Base-by-base conservation (phyloP, 2,797 vertebrate species). In the Loris lydekkerianus region DNA sequence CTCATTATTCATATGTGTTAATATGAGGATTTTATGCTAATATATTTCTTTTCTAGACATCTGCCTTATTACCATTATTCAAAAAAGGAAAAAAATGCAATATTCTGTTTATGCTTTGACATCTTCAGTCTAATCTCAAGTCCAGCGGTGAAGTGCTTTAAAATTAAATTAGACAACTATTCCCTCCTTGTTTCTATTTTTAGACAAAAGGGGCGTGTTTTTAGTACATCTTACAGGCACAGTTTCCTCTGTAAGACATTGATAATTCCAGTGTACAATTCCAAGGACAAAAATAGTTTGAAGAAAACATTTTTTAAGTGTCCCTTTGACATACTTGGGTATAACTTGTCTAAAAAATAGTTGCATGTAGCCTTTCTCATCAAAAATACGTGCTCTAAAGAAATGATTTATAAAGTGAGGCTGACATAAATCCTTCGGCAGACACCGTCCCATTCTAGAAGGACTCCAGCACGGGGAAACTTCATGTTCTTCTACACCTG, bases 61-160 rank as follows among this genome's bases (percentile, higher is more conserved):
- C 43, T 78, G 9, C 27, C 7, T 31, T 56, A 53, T 72, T 91
- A 78, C 10, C 87, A 82, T 9, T 40, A 23, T 75, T 89, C 56
- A 3, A 27, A 80, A 95, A 88, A 53, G 10, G 43, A 72, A 80
- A 46, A 83, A 83, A 81, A 40, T 53, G 4, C 0, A 86, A 46
- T 93, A 29, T 83, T 86, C 1, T 56, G 7, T 25, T 89, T 84
- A 15, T 81, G 69, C 37, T 76, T 95, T 83, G 13, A 43, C 6
- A 80, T 73, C 6, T 81, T 90, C 46, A 73, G 31, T 76, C 27
- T 84, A 86, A 88, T 49, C 95, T 92, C 27, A 96, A 72, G 4
- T 1, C 21, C 25, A 83, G 4, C 15, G 34, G 9, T 37, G 10
- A 2, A 90, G 29, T 8, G 0, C 2, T 27, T 67, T 89, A 43